A percentile compares a stretch with the other conserved stretches of the same genome.
phyloP scores from a whole-genome alignment of 2,888 invertebrate species.

The Thera britannica region DNA sequence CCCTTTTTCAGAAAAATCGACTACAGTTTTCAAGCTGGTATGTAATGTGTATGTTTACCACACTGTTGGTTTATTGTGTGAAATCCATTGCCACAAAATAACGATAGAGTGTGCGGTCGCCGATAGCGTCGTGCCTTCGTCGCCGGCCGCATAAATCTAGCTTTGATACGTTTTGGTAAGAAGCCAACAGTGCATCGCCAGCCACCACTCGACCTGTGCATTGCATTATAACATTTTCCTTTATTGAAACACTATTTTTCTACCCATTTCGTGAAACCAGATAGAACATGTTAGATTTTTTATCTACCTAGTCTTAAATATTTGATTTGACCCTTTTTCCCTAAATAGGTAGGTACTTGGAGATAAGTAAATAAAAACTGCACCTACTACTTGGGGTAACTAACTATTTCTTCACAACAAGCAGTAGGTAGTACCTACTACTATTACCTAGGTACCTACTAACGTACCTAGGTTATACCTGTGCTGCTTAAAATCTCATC shows the following conservation, averaged over 20 bases:
- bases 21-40: slow-evolving; percentile 4
- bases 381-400: too few species aligned
- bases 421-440: too few species aligned
- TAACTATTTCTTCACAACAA: too few species aligned
- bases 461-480: too few species aligned
- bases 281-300: neutral
- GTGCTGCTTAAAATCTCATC: too few species aligned
- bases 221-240: slow-evolving; percentile 59
- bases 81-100: slow-evolving; percentile 66
- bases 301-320: too few species aligned
- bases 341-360: too few species aligned
- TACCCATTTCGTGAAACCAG: slow-evolving; percentile 18
- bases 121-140: slow-evolving; percentile 79
- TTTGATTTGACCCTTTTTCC: too few species aligned
- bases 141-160: slow-evolving; percentile 80
- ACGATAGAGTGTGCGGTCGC: slow-evolving; percentile 57
- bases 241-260: slow-evolving; percentile 52
- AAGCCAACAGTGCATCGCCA: slow-evolving; percentile 71
- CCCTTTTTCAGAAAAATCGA: neutral
- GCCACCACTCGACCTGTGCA: slow-evolving; percentile 53
- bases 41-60: slow-evolving; percentile 16
- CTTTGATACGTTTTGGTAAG: slow-evolving; percentile 83
- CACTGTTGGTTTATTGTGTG: slow-evolving; percentile 48
- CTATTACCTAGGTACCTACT: too few species aligned
- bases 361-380: too few species aligned